Conservation (phyloP, 2,888 invertebrate genomes). For the Drosophila demipolita region DNA sequence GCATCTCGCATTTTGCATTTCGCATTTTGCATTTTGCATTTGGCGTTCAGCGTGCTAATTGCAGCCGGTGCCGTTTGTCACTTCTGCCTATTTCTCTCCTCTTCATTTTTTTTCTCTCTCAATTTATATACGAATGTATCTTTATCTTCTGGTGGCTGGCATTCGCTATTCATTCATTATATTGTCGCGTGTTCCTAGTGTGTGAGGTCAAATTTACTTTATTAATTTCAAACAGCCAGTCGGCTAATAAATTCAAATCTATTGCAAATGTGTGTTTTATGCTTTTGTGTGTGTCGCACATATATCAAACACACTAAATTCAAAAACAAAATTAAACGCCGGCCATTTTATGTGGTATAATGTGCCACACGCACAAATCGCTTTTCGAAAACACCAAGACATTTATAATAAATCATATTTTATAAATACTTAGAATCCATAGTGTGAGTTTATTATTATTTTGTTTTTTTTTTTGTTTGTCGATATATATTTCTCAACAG, state of each 20-base stretch:
- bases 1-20: constrained; percentile 29
- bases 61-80: constrained; percentile 75
- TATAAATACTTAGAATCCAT: constrained; percentile 28
- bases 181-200: constrained; percentile 65
- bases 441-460: not conserved
- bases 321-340: constrained; percentile 51
- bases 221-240: constrained; percentile 73
- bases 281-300: constrained; percentile 47
- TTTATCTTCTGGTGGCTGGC: constrained; percentile 33
- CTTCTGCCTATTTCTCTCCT: constrained; percentile 39
- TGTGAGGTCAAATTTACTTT: constrained; percentile 82
- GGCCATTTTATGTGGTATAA: constrained; percentile 43
- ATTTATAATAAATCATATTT: constrained; percentile 41
- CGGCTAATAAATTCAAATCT: constrained; percentile 73
- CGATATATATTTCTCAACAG: constrained; percentile 12
- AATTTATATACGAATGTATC: constrained; percentile 19
- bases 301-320: constrained; percentile 38
- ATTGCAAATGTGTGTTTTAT: constrained; percentile 44
- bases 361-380: constrained; percentile 60
- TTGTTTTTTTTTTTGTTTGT: not conserved
- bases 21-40: not conserved
- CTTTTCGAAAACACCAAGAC: constrained; percentile 33
- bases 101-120: not conserved
- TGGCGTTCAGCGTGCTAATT: constrained; percentile 62
- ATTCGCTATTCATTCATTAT: constrained; percentile 74